Percentiles rank a stretch among this genome's conserved stretches.
Evolutionary conservation across 2,888 invertebrate species (phyloP).

Genomic region (Acrobasis repandana): DNA sequence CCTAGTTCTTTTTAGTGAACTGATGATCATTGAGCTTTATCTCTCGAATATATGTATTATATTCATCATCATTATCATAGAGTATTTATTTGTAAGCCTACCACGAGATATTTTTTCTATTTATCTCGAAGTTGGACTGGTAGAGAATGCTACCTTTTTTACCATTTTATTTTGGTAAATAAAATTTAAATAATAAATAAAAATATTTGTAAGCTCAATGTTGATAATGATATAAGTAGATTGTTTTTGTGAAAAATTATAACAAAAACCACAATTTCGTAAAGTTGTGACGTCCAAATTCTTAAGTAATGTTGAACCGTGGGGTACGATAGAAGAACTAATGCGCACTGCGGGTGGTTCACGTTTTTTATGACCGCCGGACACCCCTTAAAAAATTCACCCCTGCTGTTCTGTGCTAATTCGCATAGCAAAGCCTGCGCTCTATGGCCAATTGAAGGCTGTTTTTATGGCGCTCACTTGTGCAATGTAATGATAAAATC

Average conservation of each 20-base stretch:
- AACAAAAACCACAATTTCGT: not conserved
- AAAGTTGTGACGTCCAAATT: not conserved
- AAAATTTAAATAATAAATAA: too few species aligned
- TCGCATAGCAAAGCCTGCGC: constrained; percentile 39
- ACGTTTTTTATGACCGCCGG: constrained; percentile 44
- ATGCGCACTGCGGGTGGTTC: constrained; percentile 39
- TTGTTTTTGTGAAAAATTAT: not conserved
- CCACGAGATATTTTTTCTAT: too few species aligned
- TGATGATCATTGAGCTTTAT: too few species aligned
- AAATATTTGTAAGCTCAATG: too few species aligned
- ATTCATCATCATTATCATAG: too few species aligned
- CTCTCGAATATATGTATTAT: too few species aligned
- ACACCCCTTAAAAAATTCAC: constrained; percentile 45
- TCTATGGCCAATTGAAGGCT: not conserved
- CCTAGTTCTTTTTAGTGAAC: too few species aligned
- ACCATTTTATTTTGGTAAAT: too few species aligned
- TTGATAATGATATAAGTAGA: too few species aligned
- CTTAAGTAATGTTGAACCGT: not conserved
- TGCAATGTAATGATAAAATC: constrained; percentile 1
- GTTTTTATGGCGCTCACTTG: not conserved
- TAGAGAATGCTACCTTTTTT: too few species aligned
- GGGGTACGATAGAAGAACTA: constrained; percentile 27
- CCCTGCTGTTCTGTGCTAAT: constrained; percentile 55
- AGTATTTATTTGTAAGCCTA: too few species aligned
- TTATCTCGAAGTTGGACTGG: too few species aligned